These are phyloP conservation scores for Habropoda laboriosa DNA, from an alignment of 1,140 invertebrate species.

Conservation along the genomic window DNA sequence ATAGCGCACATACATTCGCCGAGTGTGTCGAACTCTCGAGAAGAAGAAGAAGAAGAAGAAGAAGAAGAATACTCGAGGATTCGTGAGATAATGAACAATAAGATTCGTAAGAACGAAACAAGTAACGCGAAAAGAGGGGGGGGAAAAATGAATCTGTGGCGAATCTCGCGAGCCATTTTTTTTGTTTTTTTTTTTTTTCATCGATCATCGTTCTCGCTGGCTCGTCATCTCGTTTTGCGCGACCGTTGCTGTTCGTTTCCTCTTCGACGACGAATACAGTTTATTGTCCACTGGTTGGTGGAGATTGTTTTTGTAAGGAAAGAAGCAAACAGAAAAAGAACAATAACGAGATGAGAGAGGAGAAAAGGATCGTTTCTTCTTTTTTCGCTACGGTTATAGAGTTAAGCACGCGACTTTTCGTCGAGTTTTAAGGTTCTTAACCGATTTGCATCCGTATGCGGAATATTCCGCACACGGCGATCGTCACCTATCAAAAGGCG, in stretches of 20 bases:
- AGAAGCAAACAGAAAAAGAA: too few species aligned
- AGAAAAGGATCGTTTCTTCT: conserved; percentile 11
- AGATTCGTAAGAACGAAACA: conserved; percentile 17
- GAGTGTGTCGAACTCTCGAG: conserved; percentile 21
- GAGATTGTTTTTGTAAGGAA: conserved; percentile 39
- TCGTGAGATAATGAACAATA: conserved; percentile 35
- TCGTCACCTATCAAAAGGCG: too few species aligned
- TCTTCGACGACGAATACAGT: not conserved
- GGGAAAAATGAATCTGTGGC: not conserved
- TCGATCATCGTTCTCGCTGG: too few species aligned
- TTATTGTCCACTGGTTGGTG: too few species aligned
- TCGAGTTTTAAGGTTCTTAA: conserved; percentile 53
- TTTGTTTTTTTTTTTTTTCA: too few species aligned
- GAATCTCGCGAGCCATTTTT: not conserved
- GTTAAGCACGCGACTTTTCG: conserved; percentile 27
- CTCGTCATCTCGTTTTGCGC: not conserved
- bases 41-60: too few species aligned
- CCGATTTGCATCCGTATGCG: too few species aligned
- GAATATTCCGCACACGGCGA: too few species aligned
- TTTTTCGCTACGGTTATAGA: conserved; percentile 55
- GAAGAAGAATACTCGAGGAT: too few species aligned
- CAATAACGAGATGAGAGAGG: too few species aligned
- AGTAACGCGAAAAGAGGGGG: not conserved
- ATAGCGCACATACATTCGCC: conserved; percentile 58
- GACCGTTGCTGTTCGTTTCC: not conserved